phyloP scores from a whole-genome alignment of 2,888 invertebrate species.

The Gisinianus flammeolus region DNA sequence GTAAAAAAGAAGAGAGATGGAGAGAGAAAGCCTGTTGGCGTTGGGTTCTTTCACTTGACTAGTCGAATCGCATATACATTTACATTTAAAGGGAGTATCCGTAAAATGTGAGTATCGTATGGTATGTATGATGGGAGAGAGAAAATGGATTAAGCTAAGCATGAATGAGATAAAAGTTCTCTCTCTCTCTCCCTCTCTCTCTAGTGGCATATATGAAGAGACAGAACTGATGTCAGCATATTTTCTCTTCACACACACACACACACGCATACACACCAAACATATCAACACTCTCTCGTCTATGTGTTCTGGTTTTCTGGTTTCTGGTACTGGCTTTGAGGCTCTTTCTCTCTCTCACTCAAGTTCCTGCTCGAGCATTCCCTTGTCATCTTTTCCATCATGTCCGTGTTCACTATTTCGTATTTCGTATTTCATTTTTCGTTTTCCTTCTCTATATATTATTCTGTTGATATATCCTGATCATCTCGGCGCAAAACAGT shows the following conservation, averaged over 20 bases:
- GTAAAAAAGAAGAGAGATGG: too few species aligned
- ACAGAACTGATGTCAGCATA: conserved; percentile 50
- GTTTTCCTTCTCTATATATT: too few species aligned
- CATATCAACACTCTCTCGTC: not conserved
- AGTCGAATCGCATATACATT: too few species aligned
- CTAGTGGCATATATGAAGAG: conserved; percentile 12
- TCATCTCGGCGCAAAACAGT: not conserved
- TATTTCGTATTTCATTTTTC: too few species aligned
- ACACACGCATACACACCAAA: conserved; percentile 38
- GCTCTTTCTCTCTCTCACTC: not conserved
- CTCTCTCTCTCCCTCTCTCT: conserved; percentile 24
- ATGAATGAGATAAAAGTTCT: conserved; percentile 55
- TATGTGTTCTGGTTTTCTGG: not conserved
- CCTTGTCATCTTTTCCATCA: not conserved
- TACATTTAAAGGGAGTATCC: too few species aligned
- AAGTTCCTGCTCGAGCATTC: not conserved
- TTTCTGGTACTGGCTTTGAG: not conserved
- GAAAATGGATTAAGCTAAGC: conserved; percentile 56
- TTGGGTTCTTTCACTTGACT: not conserved
- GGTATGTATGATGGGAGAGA: too few species aligned
- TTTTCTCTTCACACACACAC: conserved; percentile 31
- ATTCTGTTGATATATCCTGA: too few species aligned
- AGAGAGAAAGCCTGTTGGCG: not conserved
- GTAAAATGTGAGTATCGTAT: too few species aligned
- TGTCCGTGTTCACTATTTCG: not conserved